phyloP scores from a whole-genome alignment of 2,797 vertebrate genomes.

The Gallinago solitaria region DNA sequence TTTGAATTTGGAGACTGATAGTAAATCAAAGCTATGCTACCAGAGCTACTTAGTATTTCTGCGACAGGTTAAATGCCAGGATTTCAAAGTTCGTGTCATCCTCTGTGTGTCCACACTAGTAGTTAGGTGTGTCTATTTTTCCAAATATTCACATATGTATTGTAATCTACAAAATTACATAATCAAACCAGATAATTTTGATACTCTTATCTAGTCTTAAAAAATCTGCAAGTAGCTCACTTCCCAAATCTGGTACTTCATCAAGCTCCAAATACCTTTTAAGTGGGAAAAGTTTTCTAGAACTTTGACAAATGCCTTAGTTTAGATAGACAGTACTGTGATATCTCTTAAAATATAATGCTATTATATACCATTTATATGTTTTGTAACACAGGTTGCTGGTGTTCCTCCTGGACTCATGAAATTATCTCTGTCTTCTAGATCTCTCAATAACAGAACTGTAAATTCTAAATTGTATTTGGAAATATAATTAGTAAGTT shows the following conservation, averaged over 20 bases:
- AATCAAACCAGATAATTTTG: neutral
- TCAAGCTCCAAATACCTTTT: neutral
- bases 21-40: neutral
- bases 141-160: neutral
- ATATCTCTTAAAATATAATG: neutral
- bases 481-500: constrained; percentile 53
- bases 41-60: neutral
- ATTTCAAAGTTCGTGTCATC: neutral
- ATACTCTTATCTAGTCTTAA: neutral
- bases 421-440: constrained; percentile 34
- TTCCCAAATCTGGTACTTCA: neutral
- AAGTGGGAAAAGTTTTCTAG: neutral
- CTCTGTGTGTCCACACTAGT: neutral
- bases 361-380: neutral
- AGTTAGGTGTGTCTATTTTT: neutral
- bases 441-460: constrained; percentile 45
- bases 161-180: neutral
- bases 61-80: neutral
- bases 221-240: neutral
- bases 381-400: neutral
- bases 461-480: constrained; percentile 46
- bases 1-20: neutral
- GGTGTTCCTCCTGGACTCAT: neutral
- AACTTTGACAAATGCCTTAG: neutral
- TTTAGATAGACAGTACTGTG: neutral